These are phyloP conservation scores for Sthenelais limicola DNA, from an alignment of 2,888 invertebrate species.

Conservation along the genomic window DNA sequence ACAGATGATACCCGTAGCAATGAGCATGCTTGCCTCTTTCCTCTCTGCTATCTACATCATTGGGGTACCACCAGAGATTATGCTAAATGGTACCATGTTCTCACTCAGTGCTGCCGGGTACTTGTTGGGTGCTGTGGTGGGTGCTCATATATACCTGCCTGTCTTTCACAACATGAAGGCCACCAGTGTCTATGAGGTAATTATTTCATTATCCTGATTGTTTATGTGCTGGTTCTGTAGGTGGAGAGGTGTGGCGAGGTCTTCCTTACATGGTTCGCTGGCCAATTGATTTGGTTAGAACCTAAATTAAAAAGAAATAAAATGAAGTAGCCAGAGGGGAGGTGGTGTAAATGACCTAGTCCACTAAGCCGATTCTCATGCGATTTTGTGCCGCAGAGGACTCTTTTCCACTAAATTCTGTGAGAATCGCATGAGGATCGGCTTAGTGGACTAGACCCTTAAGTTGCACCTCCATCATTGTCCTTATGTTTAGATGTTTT, in stretches of 20 bases:
- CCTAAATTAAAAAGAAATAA: background rate
- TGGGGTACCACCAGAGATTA: conserved; percentile 62
- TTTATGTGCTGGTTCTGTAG: background rate
- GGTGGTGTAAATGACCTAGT: too few species aligned
- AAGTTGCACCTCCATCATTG: too few species aligned
- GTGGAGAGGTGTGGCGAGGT: too few species aligned
- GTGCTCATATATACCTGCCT: conserved; percentile 63
- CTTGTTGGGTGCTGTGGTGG: conserved; percentile 80
- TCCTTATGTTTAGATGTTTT: too few species aligned
- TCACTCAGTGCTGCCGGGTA: conserved; percentile 77
- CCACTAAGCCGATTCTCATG: too few species aligned
- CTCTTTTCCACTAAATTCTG: too few species aligned
- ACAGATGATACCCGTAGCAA: conserved; percentile 28
- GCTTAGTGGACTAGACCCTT: too few species aligned
- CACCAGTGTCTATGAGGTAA: conserved; percentile 66
- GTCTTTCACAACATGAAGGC: conserved; percentile 62
- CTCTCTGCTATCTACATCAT: conserved; percentile 62
- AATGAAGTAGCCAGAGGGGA: too few species aligned
- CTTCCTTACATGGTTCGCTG: too few species aligned
- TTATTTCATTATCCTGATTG: background rate
- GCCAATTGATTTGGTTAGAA: too few species aligned
- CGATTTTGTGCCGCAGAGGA: too few species aligned
- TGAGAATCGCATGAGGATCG: too few species aligned
- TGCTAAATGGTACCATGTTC: conserved; percentile 87
- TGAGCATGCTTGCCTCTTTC: conserved; percentile 54